These are phyloP conservation scores for Sorex maritimensis DNA, from an alignment of 2,797 vertebrate genomes.

Conservation along the genomic window DNA sequence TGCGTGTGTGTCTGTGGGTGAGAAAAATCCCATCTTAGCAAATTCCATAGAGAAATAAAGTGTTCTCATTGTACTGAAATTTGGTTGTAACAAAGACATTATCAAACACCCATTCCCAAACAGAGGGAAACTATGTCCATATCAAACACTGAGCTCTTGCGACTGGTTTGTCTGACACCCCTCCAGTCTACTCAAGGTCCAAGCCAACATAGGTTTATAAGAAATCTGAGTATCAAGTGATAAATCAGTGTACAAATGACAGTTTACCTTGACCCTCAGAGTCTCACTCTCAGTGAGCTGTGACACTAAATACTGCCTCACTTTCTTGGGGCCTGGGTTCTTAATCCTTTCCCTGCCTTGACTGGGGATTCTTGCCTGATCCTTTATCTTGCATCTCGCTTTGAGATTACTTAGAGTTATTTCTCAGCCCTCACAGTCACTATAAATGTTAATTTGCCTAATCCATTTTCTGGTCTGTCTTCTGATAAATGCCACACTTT, in stretches of 20 bases:
- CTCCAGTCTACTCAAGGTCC: neutral
- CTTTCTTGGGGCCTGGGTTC: neutral
- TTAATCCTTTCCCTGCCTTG: neutral
- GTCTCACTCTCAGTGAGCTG: neutral
- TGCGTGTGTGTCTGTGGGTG: conserved; percentile 65
- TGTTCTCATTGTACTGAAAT: conserved; percentile 66
- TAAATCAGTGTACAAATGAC: neutral
- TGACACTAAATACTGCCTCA: neutral
- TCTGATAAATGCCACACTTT: neutral
- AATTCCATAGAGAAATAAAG: conserved; percentile 81
- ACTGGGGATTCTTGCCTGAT: neutral
- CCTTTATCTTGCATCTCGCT: neutral
- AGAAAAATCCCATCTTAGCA: conserved; percentile 74
- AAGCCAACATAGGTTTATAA: neutral
- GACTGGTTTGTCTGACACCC: neutral
- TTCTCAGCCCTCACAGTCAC: neutral
- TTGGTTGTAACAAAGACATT: conserved; percentile 70
- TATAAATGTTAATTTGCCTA: neutral
- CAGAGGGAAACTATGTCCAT: neutral
- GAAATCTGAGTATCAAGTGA: neutral
- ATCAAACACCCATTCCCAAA: conserved; percentile 64
- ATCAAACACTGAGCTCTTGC: neutral
- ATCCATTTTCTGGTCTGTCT: neutral
- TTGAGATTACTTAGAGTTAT: neutral
- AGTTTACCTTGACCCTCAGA: neutral